Evolutionary conservation across 1,140 invertebrate genomes (phyloP), one percentile per base, ranked within the genome.

Genomic region (Trichonephila clavipes): DNA sequence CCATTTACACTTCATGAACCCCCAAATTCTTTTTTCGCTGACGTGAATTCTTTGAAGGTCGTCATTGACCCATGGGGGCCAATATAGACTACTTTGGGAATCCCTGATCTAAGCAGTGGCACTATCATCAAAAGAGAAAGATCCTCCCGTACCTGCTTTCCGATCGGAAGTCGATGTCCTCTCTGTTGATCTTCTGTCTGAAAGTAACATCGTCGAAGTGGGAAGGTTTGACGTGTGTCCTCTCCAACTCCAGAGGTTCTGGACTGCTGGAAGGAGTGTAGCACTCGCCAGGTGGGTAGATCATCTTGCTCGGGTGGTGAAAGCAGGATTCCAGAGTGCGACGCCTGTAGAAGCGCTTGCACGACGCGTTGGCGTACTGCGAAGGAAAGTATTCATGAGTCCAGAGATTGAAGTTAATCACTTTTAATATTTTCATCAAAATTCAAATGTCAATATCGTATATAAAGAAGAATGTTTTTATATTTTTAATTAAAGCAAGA

Each of bases 231-330:
- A 90, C 62, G 19, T 92, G 93, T 4, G 93, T 69, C 40, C 93
- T 90, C 59, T 94, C 88, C 62, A 92, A 72, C 62, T 94, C 94
- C 28, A 66, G 0, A 18, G 69, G 93, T 95, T 97, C 97, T 0
- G 97, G 97, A 14, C 97, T 97, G 2, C 96, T 96, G 95, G 97
- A 97, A 4, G 98, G 98, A 10, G 95, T 95, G 85, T 98, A 98
- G 18, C 96, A 96, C 85, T 98, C 97, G 16, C 97, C 98, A 21
- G 98, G 98, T 88, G 98, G 98, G 96, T 99, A 99, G 24, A 99
- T 98, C 98, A 99, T 99, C 95, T 97, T 97, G n/a, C 98, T 98
- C 8, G 98, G 98, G 95, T 99, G 98, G 28, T 97, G 97, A 96
- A 98, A 98, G 72, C 98, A 98, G 2, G 97, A 97, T 95, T 97